A percentile compares a stretch with the other conserved stretches of the same genome.
phyloP scores from a whole-genome alignment of 2,797 vertebrate species.

The Graptemys geographica region DNA sequence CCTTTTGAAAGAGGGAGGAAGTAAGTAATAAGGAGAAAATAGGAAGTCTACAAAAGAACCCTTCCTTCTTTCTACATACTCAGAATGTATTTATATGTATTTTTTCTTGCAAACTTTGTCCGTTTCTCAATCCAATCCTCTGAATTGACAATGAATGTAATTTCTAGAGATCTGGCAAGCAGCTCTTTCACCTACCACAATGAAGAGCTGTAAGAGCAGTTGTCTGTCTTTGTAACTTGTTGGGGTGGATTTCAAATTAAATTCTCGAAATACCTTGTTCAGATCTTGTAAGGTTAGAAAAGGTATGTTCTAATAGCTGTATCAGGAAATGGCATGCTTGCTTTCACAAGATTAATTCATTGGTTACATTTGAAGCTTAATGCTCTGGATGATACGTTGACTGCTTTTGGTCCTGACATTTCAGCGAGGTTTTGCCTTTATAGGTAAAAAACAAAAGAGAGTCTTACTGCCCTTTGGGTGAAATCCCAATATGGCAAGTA shows the following conservation, averaged over 20 bases:
- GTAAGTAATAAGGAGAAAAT: no score
- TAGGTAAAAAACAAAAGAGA: not conserved
- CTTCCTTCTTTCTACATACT: not conserved
- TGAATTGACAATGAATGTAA: not conserved
- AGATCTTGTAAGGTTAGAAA: not conserved
- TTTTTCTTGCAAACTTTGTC: not conserved
- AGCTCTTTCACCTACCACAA: not conserved
- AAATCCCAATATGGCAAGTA: not conserved
- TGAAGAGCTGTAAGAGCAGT: not conserved
- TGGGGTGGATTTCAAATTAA: not conserved
- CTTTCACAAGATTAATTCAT: not conserved
- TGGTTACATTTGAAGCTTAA: not conserved
- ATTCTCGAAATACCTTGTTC: not conserved
- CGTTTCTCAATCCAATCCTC: not conserved
- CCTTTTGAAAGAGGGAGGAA: not conserved
- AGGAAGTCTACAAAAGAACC: not conserved
- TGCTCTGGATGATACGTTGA: not conserved
- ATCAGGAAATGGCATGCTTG: not conserved
- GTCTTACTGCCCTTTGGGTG: not conserved
- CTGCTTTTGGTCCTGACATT: not conserved
- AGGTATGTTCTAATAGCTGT: not conserved
- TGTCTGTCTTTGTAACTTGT: not conserved
- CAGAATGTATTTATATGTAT: not conserved
- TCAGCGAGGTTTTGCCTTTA: not conserved
- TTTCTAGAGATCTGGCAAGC: not conserved